Evolutionary conservation across 2,797 vertebrate genomes (phyloP).

Genomic region (Gadopsis bispinosus): DNA sequence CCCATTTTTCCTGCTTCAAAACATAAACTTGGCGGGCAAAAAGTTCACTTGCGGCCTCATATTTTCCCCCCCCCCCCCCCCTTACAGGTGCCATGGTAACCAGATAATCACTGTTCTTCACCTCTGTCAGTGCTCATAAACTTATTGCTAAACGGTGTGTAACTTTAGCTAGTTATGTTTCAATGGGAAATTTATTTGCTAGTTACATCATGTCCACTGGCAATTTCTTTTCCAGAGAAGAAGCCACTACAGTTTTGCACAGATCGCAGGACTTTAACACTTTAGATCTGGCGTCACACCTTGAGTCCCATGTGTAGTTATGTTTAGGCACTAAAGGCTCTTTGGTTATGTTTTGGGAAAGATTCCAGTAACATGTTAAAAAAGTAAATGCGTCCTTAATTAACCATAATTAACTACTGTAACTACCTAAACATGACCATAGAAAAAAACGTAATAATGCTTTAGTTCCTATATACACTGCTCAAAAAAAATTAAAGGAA

Average conservation of each 20-base stretch:
- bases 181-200: background rate
- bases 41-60: no score
- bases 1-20: no score
- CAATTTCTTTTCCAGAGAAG: background rate
- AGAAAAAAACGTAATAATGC: background rate
- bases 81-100: no score
- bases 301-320: background rate
- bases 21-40: no score
- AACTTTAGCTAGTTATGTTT: background rate
- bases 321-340: background rate
- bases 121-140: no score
- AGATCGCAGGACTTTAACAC: background rate
- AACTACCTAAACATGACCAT: background rate
- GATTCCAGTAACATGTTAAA: background rate
- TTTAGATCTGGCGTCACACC: background rate
- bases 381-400: background rate
- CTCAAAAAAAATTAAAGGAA: no score
- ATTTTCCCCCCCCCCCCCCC: no score
- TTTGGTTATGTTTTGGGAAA: background rate
- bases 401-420: no score
- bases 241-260: background rate
- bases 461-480: background rate
- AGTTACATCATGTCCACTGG: background rate
- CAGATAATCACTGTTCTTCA: no score
- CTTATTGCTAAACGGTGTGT: no score